Evolutionary conservation across 2,888 invertebrate genomes (phyloP).

Genomic region (Nephrotoma appendiculata): DNA sequence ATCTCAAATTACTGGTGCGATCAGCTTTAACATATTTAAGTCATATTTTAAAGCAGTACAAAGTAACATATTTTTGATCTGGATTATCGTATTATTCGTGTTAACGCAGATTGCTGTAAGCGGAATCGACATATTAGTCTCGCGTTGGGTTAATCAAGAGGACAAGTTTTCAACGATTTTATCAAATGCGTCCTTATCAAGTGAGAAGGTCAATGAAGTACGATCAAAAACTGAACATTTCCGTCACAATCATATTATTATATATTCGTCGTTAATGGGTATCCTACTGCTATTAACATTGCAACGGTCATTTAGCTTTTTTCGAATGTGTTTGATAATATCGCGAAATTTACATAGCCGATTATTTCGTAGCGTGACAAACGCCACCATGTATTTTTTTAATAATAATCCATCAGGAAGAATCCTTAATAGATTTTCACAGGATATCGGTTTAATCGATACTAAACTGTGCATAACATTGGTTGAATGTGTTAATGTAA

Average conservation of each 20-base stretch:
- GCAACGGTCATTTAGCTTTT: constrained; percentile 31
- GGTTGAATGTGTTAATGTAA: constrained; percentile 37
- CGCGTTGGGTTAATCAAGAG: constrained; percentile 27
- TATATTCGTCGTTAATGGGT: constrained; percentile 35
- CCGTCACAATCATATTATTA: background rate
- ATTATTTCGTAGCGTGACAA: constrained; percentile 43
- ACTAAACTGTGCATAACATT: constrained; percentile 30
- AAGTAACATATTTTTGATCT: constrained; percentile 15
- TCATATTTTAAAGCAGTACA: constrained; percentile 21
- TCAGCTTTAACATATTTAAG: constrained; percentile 35
- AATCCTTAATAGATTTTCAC: constrained; percentile 48
- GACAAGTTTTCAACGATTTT: constrained; percentile 2
- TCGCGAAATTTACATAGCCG: constrained; percentile 41
- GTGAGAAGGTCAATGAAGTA: background rate
- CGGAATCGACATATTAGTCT: constrained; percentile 40
- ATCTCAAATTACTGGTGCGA: constrained; percentile 43
- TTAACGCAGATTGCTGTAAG: constrained; percentile 30
- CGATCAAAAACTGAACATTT: background rate
- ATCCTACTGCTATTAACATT: constrained; percentile 31
- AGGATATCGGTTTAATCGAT: constrained; percentile 41
- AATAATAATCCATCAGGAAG: constrained; percentile 42
- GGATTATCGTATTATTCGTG: constrained; percentile 15
- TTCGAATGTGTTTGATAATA: constrained; percentile 37
- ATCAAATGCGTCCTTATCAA: background rate
- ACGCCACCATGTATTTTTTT: constrained; percentile 45